Conservation (phyloP, 2,113 vertebrate genomes). For the Miniopterus natalensis region DNA sequence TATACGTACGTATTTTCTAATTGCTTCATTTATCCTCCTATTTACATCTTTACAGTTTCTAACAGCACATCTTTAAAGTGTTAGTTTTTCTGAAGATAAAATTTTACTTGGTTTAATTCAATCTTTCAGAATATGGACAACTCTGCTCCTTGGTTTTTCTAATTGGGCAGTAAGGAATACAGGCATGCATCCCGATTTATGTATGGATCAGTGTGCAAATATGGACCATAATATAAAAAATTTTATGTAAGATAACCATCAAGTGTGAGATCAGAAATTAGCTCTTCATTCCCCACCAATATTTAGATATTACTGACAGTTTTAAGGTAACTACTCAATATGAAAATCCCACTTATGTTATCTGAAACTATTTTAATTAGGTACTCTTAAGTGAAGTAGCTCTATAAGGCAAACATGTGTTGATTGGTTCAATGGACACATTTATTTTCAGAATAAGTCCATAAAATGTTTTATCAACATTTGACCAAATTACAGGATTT, state of each 20-base stretch:
- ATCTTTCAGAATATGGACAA: neutral
- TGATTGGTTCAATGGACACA: neutral
- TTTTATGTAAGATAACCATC: neutral
- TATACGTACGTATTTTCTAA: neutral
- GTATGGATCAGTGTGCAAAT: neutral
- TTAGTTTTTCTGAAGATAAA: neutral
- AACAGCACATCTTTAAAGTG: slow-evolving; percentile 10
- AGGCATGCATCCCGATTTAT: neutral
- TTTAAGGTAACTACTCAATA: neutral
- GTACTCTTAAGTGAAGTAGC: neutral
- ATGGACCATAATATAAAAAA: neutral
- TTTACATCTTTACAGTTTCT: neutral
- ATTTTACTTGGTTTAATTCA: slow-evolving; percentile 32
- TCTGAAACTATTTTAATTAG: slow-evolving; percentile 42
- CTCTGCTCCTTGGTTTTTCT: neutral
- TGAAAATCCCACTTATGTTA: slow-evolving; percentile 24
- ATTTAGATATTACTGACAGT: neutral
- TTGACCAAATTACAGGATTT: neutral
- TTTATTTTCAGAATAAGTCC: neutral
- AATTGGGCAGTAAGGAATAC: neutral
- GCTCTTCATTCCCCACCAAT: neutral
- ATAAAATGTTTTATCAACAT: neutral
- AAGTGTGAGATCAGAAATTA: neutral
- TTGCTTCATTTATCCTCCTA: neutral
- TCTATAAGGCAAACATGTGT: neutral